These are phyloP conservation scores for Peromyscus polionotus DNA, from an alignment of 2,113 vertebrate species.

Conservation along the genomic window DNA sequence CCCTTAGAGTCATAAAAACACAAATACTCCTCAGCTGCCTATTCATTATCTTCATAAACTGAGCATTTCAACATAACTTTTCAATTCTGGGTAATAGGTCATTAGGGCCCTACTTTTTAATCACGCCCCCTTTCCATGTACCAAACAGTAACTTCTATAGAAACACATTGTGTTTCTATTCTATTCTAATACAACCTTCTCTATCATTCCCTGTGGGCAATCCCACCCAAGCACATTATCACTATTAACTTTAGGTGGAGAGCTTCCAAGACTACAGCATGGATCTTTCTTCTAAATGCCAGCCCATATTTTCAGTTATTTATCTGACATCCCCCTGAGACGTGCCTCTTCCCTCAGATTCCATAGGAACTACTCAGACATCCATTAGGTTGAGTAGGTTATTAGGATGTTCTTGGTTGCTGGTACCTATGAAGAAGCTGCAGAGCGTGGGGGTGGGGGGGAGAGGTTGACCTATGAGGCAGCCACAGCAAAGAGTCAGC, in stretches of 20 bases:
- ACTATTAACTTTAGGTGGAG: conserved; percentile 4
- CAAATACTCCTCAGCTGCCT: neutral
- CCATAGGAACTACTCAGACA: neutral
- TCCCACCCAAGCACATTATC: neutral
- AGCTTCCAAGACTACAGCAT: conserved; percentile 26
- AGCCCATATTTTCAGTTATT: conserved; percentile 48
- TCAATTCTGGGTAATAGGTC: neutral
- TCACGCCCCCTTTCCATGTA: neutral
- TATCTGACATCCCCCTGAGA: conserved; percentile 3
- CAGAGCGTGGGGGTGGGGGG: neutral
- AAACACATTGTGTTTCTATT: too few relatives aligned
- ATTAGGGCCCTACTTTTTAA: neutral
- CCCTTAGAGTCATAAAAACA: neutral
- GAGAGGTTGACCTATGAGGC: neutral
- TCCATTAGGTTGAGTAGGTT: neutral
- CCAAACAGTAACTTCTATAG: neutral
- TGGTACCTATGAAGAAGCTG: neutral
- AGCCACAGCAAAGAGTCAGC: neutral
- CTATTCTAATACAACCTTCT: neutral
- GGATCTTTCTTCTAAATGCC: conserved; percentile 57
- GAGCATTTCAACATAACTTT: conserved; percentile 5
- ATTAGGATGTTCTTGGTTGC: neutral
- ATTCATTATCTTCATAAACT: conserved; percentile 4
- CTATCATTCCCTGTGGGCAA: neutral
- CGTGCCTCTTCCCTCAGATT: neutral